Base-by-base conservation (phyloP, 2,797 vertebrate genomes). In the Crocidura indochinensis region DNA sequence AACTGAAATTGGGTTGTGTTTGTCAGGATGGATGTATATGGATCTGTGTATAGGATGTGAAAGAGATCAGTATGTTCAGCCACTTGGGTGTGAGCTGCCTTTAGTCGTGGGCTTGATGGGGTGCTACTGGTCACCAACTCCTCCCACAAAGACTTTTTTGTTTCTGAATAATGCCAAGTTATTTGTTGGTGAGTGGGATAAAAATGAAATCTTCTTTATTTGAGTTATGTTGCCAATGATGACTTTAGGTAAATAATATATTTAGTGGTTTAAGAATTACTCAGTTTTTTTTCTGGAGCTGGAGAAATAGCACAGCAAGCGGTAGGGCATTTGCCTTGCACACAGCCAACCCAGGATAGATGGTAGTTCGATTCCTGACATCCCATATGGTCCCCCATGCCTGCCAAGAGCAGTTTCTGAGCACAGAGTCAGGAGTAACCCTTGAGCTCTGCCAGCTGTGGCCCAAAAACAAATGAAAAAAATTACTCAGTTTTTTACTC, bases 191-290 rank as follows among this genome's bases (percentile, higher is more conserved):
- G n/a, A 22, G 19, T 5, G 0, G 19, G 46, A 49, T 29, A 29
- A 1, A 8, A n/a, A 44, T 47, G 27, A 68, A 19, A 2, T 20
- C 17, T 56, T 19, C 69, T 64, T 64, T 31, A n/a, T 44, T 81
- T 38, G 31, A 60, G 26, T n/a, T 19, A 75, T 53, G 26, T 75
- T 67, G 27, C 26, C 75, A 47, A 67, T 67, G 49, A 12, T 11
- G 26, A 26, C 38, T 26, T 31, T 44, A 10, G 26, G 38, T n/a
- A 47, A 80, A 27, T 9, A 10, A 46, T 26, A 44, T 17, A 62
- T 69, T 74, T 74, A 73, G 56, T 49, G 38, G 64, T 10, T 73
- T 47, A 75, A 20, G 44, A 74, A 22, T 91, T 89, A 74, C 44
- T 3, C 78, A 68, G 51, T 65, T 81, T 73, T 76, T 38, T 38